phyloP scores from a whole-genome alignment of 2,888 invertebrate species.

The Sphaerophoria taeniata region DNA sequence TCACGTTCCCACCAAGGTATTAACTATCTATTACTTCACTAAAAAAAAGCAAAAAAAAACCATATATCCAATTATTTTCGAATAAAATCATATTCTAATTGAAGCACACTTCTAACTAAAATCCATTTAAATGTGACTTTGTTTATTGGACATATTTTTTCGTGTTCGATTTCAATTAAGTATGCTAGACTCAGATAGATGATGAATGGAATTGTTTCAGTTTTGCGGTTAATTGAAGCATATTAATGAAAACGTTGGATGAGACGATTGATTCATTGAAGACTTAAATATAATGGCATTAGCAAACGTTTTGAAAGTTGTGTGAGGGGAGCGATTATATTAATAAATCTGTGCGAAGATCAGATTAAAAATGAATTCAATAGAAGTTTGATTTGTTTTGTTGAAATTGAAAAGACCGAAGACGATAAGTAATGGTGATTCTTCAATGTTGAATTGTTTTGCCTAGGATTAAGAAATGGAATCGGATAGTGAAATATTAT shows the following conservation, averaged over 20 bases:
- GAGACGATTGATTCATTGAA: neutral
- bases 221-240: constrained; percentile 33
- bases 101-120: neutral
- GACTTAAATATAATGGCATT: neutral
- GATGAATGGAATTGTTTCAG: constrained; percentile 57
- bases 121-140: neutral
- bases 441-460: no score
- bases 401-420: no score
- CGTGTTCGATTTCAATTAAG: constrained; percentile 40
- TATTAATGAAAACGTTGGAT: constrained; percentile 53
- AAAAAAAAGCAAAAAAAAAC: neutral
- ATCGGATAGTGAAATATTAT: no score
- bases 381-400: no score
- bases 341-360: no score
- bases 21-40: neutral
- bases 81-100: constrained; percentile 12
- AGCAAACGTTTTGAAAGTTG: neutral
- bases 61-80: constrained; percentile 11
- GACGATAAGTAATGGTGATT: no score
- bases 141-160: neutral
- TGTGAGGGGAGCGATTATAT: neutral
- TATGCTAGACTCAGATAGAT: constrained; percentile 59
- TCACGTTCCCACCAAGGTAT: constrained; percentile 25
- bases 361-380: no score
- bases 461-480: no score